Conservation (phyloP, 2,888 invertebrate genomes). For the Metopia argyrocephala region DNA sequence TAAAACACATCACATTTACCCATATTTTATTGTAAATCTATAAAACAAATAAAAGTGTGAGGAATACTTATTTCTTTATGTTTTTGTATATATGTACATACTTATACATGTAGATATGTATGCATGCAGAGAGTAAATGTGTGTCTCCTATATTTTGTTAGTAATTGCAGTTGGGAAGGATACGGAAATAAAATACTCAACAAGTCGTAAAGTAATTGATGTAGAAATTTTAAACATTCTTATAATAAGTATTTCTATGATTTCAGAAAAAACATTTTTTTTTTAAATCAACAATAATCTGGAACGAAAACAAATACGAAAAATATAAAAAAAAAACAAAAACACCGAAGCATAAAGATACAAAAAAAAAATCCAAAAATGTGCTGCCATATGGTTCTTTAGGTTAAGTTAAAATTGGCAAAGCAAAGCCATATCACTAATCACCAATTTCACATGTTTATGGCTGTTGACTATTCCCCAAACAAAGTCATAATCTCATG, state of each 20-base stretch:
- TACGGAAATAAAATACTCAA: slow-evolving; percentile 47
- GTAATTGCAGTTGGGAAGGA: slow-evolving; percentile 26
- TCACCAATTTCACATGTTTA: too few species aligned
- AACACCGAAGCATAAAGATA: too few species aligned
- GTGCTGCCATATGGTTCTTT: too few species aligned
- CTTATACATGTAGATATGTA: not conserved
- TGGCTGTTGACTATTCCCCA: too few species aligned
- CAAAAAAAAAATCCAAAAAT: too few species aligned
- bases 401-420: too few species aligned
- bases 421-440: too few species aligned
- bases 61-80: not conserved
- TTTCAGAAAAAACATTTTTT: not conserved
- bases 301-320: too few species aligned
- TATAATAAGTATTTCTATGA: slow-evolving; percentile 21
- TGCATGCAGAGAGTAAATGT: too few species aligned
- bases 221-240: slow-evolving; percentile 53
- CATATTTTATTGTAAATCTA: not conserved
- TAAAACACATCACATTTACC: not conserved
- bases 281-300: not conserved
- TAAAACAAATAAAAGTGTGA: not conserved
- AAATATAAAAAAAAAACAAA: too few species aligned
- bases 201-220: slow-evolving; percentile 50
- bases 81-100: not conserved
- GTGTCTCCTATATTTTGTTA: slow-evolving; percentile 2
- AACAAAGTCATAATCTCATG: too few species aligned